Conservation (phyloP, 2,113 vertebrate species). For the Aegithalos caudatus region DNA sequence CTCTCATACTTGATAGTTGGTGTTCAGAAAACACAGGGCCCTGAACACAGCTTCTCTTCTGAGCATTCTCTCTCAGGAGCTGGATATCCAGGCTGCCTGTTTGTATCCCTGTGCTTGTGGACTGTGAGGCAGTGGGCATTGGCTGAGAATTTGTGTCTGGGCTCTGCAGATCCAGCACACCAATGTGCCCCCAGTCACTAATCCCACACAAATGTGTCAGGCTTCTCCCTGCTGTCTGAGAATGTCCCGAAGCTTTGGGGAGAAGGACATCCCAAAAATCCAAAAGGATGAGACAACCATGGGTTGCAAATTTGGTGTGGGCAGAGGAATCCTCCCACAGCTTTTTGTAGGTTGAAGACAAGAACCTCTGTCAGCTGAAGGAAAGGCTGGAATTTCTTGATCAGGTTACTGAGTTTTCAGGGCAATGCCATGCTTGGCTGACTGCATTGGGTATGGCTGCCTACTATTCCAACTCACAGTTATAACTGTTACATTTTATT, state of each 20-base stretch:
- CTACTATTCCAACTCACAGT: neutral
- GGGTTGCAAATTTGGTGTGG: neutral
- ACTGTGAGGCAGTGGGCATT: neutral
- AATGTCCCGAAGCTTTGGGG: neutral
- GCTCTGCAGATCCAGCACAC: neutral
- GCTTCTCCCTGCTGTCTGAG: neutral
- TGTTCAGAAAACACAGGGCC: neutral
- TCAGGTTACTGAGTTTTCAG: neutral
- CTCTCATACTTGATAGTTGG: neutral
- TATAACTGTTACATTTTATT: constrained; percentile 24
- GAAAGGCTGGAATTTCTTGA: neutral
- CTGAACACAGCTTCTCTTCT: neutral
- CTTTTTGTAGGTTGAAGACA: neutral
- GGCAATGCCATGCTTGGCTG: neutral
- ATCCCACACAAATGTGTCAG: neutral
- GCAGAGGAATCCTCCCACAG: fast-evolving
- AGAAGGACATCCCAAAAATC: neutral
- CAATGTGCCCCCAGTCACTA: neutral
- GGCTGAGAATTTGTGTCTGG: neutral
- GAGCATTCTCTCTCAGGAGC: neutral
- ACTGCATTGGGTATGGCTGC: neutral
- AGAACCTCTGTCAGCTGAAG: neutral
- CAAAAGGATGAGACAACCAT: neutral
- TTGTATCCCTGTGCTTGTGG: neutral
- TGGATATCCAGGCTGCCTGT: neutral